phyloP scores from a whole-genome alignment of 2,888 invertebrate species.

The Drosophila lutescens region DNA sequence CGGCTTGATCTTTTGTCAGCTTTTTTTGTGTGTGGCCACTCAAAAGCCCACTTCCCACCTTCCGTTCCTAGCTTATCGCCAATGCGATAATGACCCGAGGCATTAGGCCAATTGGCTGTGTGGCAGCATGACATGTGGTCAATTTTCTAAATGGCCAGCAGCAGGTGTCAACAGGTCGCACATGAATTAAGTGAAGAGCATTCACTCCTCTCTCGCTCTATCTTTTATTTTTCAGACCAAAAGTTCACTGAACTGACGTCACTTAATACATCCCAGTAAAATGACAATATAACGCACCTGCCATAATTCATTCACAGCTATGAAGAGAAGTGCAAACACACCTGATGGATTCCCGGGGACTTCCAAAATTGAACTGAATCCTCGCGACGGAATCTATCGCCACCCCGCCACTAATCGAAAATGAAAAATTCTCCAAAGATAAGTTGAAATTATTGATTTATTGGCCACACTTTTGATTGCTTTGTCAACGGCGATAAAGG shows the following conservation, averaged over 20 bases:
- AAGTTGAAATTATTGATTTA: slow-evolving; percentile 9
- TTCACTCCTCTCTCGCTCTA: too few relatives aligned
- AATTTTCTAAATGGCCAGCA: slow-evolving; percentile 30
- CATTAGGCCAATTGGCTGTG: slow-evolving; percentile 42
- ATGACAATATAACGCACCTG: slow-evolving; percentile 14
- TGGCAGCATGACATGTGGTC: slow-evolving; percentile 14
- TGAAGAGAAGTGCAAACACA: slow-evolving; percentile 23
- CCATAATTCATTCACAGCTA: slow-evolving; percentile 41
- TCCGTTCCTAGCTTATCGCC: slow-evolving; percentile 4
- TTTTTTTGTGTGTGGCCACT: background rate
- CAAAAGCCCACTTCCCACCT: slow-evolving; percentile 4
- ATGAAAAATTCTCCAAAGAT: slow-evolving; percentile 1
- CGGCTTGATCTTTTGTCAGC: too few relatives aligned
- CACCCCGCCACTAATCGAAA: background rate
- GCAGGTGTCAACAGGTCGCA: slow-evolving; percentile 29
- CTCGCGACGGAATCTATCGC: background rate
- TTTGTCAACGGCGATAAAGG: background rate
- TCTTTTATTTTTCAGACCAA: too few relatives aligned
- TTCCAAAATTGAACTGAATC: slow-evolving; percentile 5
- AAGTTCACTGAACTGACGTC: slow-evolving; percentile 14
- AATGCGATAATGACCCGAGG: slow-evolving; percentile 10
- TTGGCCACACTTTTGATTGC: slow-evolving; percentile 2
- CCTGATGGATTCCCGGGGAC: slow-evolving; percentile 44
- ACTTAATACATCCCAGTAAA: background rate
- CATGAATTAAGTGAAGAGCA: slow-evolving; percentile 5